Evolutionary conservation across 2,113 vertebrate species (phyloP).

Genomic region (Sylvietta virens): DNA sequence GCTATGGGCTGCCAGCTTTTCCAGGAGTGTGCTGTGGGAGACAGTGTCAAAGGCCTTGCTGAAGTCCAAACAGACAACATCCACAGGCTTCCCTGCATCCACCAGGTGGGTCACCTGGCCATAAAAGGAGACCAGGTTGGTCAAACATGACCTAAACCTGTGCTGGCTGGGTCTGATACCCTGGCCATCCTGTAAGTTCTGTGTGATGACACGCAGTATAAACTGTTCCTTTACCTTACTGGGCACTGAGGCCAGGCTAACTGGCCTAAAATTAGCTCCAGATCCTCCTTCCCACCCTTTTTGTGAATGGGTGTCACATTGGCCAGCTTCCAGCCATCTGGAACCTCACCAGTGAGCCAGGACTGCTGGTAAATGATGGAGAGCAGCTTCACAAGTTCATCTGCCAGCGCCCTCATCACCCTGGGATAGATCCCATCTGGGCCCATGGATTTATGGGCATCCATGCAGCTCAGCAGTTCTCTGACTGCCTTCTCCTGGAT

Average conservation of each 20-base stretch:
- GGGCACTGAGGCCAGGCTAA: not conserved
- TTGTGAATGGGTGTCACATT: rapidly evolving
- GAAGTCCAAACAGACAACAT: not conserved
- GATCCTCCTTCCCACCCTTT: rapidly evolving
- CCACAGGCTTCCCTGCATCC: not conserved
- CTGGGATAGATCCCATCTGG: not conserved
- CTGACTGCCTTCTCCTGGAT: not conserved
- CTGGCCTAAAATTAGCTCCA: rapidly evolving
- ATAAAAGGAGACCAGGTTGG: not conserved
- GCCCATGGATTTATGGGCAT: not conserved
- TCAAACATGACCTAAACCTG: rapidly evolving
- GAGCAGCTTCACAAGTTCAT: rapidly evolving
- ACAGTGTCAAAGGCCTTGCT: not conserved
- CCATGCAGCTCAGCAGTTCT: too few species aligned
- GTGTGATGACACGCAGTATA: rapidly evolving
- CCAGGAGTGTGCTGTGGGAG: not conserved
- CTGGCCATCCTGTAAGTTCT: not conserved
- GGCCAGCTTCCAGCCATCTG: not conserved
- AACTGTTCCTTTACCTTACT: rapidly evolving
- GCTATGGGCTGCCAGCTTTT: rapidly evolving
- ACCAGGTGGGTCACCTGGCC: rapidly evolving
- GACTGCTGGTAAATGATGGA: not conserved
- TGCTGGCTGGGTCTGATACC: not conserved
- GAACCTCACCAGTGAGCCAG: not conserved
- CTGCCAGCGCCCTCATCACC: not conserved